phyloP scores from a whole-genome alignment of 2,888 invertebrate genomes.

The Epicampocera succincta region DNA sequence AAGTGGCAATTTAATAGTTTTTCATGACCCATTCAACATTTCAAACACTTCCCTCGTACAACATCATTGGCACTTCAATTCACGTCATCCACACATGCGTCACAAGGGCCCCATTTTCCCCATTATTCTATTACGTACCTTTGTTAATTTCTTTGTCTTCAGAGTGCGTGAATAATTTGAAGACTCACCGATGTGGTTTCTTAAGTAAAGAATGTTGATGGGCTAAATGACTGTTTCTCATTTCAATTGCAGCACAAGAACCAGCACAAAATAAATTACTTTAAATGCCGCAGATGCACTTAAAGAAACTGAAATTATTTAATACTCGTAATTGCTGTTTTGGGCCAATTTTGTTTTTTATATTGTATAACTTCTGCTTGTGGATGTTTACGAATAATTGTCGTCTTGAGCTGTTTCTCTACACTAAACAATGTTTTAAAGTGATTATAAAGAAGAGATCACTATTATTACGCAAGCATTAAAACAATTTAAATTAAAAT shows the following conservation, averaged over 20 bases:
- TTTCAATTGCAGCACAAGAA: conserved; percentile 37
- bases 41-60: conserved; percentile 33
- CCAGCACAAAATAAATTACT: conserved; percentile 31
- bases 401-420: no score
- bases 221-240: conserved; percentile 7
- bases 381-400: no score
- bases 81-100: conserved; percentile 5
- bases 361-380: no score
- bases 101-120: background rate
- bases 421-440: background rate
- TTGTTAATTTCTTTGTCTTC: background rate
- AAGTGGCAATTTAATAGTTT: conserved; percentile 62
- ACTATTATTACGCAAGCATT: no score
- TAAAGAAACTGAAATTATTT: background rate
- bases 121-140: conserved; percentile 25
- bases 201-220: conserved; percentile 29
- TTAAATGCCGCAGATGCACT: background rate
- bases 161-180: conserved; percentile 2
- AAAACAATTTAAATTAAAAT: no score
- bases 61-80: conserved; percentile 30
- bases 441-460: no score
- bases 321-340: no score
- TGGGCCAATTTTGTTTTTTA: no score
- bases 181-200: conserved; percentile 22
- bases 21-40: conserved; percentile 56